Evolutionary conservation across 2,888 invertebrate genomes (phyloP).

Genomic region (Oeneis ivallda): DNA sequence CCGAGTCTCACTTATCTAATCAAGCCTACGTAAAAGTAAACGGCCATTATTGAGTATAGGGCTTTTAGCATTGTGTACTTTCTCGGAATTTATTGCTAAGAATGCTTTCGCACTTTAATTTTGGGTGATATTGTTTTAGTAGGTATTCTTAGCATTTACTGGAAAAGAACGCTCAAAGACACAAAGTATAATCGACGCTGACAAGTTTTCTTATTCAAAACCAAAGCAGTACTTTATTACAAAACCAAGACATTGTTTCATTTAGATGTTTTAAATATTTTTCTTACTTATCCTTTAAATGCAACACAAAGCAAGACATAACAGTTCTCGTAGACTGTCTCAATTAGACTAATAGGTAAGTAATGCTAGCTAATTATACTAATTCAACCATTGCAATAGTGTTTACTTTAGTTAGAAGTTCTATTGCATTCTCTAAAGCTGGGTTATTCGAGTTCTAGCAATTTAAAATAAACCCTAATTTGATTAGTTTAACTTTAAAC

Average conservation of each 20-base stretch:
- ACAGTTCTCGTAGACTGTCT: not conserved
- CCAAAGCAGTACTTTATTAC: not conserved
- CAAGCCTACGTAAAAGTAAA: no score
- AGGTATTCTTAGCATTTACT: no score
- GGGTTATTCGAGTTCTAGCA: not conserved
- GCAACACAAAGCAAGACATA: not conserved
- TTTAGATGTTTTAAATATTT: not conserved
- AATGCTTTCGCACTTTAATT: no score
- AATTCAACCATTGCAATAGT: conserved; percentile 1
- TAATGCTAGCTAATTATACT: conserved; percentile 1
- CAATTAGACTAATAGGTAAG: not conserved
- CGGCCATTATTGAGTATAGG: no score
- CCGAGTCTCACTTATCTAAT: no score
- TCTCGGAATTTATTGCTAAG: no score
- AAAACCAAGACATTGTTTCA: not conserved
- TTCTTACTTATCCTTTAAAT: not conserved
- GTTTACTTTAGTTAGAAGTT: not conserved
- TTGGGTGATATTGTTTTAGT: no score
- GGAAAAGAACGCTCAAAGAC: no score
- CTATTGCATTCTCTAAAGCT: not conserved
- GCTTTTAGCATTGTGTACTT: no score
- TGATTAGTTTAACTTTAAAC: not conserved
- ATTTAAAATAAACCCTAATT: not conserved
- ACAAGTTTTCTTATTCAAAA: no score
- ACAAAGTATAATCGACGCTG: no score